Percentiles rank a stretch among this genome's conserved stretches.
Conservation (phyloP, 2,113 vertebrate genomes). For the Meleagris gallopavo region DNA sequence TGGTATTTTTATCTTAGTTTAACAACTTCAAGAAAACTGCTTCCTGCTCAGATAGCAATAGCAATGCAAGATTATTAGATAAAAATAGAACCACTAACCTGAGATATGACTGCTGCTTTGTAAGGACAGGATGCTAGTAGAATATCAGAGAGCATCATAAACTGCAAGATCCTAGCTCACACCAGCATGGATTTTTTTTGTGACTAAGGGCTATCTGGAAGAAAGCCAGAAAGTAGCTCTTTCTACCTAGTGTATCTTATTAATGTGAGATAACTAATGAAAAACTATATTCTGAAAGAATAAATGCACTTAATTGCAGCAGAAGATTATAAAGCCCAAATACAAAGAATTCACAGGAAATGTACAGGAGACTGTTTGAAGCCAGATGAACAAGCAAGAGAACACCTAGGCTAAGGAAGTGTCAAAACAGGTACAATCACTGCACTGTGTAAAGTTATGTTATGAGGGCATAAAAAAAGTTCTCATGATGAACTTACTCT, state of each 20-base stretch:
- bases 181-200: neutral
- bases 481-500: neutral
- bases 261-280: neutral
- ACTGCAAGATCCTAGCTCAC: neutral
- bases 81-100: neutral
- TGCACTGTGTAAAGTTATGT: neutral
- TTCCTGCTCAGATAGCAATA: neutral
- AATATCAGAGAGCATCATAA: neutral
- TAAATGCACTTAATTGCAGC: neutral
- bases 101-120: neutral
- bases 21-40: neutral
- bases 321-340: neutral
- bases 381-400: neutral
- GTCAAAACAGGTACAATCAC: neutral
- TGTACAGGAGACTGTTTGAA: neutral
- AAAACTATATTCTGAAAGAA: neutral
- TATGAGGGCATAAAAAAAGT: neutral
- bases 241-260: neutral
- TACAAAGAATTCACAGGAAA: neutral
- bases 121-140: neutral
- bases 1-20: neutral
- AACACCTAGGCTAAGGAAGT: neutral
- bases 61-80: neutral
- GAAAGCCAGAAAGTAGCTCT: neutral
- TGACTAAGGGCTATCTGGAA: neutral